A percentile compares a stretch with the other conserved stretches of the same genome.
Conservation (phyloP, 2,888 invertebrate species). For the Neoaliturus tenellus region DNA sequence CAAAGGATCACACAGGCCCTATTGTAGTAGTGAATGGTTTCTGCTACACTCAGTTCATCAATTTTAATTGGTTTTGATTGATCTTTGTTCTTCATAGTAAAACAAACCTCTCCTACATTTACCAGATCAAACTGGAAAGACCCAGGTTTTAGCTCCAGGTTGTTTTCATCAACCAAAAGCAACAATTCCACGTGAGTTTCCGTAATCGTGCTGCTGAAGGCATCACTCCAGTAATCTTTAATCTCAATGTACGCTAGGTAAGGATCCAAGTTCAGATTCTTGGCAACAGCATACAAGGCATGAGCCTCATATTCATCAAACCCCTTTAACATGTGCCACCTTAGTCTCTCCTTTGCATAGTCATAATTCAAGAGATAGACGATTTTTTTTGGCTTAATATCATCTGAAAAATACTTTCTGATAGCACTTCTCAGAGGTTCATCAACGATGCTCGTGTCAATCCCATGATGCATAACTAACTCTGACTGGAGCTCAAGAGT, state of each 20-base stretch:
- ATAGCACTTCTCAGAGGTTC: background rate
- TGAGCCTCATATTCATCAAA: background rate
- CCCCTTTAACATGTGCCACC: background rate
- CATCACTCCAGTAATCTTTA: background rate
- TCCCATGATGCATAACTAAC: background rate
- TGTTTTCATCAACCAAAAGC: background rate
- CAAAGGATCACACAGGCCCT: background rate
- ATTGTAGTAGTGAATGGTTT: background rate
- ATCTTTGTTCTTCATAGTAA: background rate
- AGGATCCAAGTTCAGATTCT: background rate
- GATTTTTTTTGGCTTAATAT: background rate
- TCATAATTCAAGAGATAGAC: background rate
- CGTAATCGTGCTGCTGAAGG: background rate
- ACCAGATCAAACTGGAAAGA: background rate
- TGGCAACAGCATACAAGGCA: background rate
- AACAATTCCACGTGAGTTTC: background rate
- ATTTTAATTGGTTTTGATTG: background rate
- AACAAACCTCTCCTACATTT: background rate
- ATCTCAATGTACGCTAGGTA: background rate
- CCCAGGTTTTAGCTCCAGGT: background rate
- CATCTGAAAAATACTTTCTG: background rate
- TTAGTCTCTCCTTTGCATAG: background rate
- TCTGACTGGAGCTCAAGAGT: background rate
- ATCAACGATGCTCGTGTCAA: background rate
- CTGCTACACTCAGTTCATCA: background rate